Evolutionary conservation across 2,113 vertebrate genomes (phyloP).

Genomic region (Calonectris borealis): DNA sequence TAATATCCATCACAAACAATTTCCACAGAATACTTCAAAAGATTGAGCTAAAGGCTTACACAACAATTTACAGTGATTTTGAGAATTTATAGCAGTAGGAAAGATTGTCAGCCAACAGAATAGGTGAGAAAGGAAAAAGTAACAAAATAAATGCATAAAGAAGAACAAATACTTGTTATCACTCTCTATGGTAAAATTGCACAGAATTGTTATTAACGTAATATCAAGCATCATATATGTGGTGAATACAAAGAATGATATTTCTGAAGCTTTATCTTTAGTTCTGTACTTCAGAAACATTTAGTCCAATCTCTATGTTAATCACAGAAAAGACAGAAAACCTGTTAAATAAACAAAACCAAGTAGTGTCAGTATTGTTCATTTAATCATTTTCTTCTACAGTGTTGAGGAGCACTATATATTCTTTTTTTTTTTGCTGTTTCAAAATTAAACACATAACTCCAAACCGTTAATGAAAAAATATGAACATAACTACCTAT

Average conservation of each 20-base stretch:
- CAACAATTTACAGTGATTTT: background rate
- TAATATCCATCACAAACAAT: background rate
- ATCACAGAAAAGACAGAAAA: background rate
- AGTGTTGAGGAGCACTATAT: background rate
- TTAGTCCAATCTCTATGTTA: background rate
- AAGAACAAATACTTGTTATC: background rate
- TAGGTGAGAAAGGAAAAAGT: background rate
- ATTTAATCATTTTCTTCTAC: background rate
- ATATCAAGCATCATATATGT: background rate
- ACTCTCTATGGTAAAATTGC: background rate
- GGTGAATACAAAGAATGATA: background rate
- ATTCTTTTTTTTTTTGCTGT: background rate
- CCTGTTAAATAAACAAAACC: background rate
- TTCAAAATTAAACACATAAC: background rate
- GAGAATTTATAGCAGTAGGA: background rate
- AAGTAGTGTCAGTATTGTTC: background rate
- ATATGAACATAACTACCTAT: background rate
- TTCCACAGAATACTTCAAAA: background rate
- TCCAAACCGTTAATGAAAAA: background rate
- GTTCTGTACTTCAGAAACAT: background rate
- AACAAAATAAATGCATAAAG: background rate
- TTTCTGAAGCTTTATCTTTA: background rate
- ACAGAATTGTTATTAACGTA: background rate
- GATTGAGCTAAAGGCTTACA: background rate
- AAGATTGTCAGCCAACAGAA: background rate